Evolutionary conservation across 2,888 invertebrate species (phyloP), one percentile per base, ranked within the genome.

Genomic region (Sthenelais limicola): DNA sequence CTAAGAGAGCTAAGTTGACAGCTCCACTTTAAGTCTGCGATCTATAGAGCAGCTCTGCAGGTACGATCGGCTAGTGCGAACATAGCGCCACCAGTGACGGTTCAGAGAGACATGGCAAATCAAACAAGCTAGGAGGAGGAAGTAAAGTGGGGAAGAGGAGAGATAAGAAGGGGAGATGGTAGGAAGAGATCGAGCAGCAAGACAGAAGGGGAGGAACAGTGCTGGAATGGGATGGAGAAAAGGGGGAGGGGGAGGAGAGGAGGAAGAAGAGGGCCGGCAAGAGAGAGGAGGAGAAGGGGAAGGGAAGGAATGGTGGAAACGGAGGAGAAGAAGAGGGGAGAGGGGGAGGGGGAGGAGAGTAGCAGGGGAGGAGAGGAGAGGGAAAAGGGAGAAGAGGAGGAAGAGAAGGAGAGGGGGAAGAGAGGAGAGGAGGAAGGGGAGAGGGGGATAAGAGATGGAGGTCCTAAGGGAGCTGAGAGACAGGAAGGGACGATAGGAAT

Each of bases 321-420:
- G 51, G 18, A 24, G 51, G 51, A n/a, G 9, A 24, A 21, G n/a
- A n/a, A n/a, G 51, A 24, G 51, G 51, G n/a, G n/a, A 24, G 51
- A 24, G 51, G 7, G 51, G 51, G 18, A 5, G 7, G 5, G 21
- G 7, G 9, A n/a, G 51, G 51, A 5, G n/a, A 5, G 51, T 51
- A n/a, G 51, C 21, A n/a, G 51, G 51, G 21, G 51, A 51, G 24
- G 51, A 5, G 51, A 24, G 7, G 51, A 24, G 18, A 51, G 18
- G 51, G 51, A 7, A 24, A 5, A n/a, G 51, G 51, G n/a, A n/a
- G 51, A 51, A 51, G 51, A 5, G 51, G 51, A 9, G 51, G 51
- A 21, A 51, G 18, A 24, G 51, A 7, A 24, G 9, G 21, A 24
- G 51, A 12, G 51, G 51, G 7, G 21, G 7, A 9, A 21, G 51